A percentile compares a stretch with the other conserved stretches of the same genome.
phyloP scores from a whole-genome alignment of 35 echinoderm and acorn worm species.

The Strongylocentrotus purpuratus region DNA sequence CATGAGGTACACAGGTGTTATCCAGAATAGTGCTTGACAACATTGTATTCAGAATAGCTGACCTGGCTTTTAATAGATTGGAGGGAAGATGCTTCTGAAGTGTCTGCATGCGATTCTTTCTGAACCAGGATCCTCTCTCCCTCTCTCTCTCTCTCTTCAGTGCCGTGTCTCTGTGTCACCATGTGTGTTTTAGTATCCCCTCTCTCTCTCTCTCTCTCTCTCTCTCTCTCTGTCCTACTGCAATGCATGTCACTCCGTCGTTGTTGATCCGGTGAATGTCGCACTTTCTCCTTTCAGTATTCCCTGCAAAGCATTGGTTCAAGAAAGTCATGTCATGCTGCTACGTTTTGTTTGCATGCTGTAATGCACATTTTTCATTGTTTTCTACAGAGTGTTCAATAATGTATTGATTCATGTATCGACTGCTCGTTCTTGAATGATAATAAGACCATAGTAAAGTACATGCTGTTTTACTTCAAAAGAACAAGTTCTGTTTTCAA shows the following conservation, averaged over 20 bases:
- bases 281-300: background rate
- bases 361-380: background rate
- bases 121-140: background rate
- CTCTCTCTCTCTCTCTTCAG: background rate
- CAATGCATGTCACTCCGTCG: background rate
- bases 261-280: background rate
- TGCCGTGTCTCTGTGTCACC: background rate
- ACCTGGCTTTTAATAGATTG: background rate
- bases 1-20: background rate
- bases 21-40: background rate
- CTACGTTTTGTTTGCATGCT: background rate
- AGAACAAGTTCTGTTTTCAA: no score
- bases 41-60: no score
- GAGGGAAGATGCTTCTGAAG: background rate
- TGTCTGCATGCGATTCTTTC: background rate
- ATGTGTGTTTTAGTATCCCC: background rate
- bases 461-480: no score
- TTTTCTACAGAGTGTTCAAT: background rate
- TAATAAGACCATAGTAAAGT: no score
- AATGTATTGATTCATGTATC: background rate
- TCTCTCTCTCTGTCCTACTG: background rate
- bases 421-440: no score
- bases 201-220: background rate
- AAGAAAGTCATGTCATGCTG: background rate
- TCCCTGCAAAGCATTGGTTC: background rate